These are phyloP conservation scores for Platysteira castanea DNA, from an alignment of 2,113 vertebrate genomes.

Conservation along the genomic window DNA sequence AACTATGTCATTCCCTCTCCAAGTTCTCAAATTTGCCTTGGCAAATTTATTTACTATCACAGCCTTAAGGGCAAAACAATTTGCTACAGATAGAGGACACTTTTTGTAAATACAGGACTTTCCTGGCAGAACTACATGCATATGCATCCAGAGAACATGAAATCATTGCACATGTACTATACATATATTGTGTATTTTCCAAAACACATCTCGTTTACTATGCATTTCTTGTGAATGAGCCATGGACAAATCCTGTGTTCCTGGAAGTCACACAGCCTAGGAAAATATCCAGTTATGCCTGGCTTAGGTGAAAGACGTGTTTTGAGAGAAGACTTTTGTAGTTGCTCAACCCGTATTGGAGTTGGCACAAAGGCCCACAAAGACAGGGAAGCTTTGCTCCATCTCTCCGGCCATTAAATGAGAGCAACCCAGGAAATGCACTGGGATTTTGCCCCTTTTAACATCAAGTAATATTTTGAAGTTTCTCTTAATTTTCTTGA, in stretches of 20 bases:
- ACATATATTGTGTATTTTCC: slow-evolving; percentile 25
- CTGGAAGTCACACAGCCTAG: not conserved
- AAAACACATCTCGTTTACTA: slow-evolving; percentile 30
- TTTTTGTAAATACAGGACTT: not conserved
- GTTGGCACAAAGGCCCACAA: not conserved
- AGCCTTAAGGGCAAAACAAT: not conserved
- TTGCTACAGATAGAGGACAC: not conserved
- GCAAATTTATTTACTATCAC: not conserved
- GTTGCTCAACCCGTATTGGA: not conserved
- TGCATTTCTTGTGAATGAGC: slow-evolving; percentile 32
- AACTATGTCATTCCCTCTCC: not conserved
- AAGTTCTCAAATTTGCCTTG: not conserved
- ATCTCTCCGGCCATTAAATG: not conserved
- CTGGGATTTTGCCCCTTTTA: not conserved
- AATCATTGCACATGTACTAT: slow-evolving; percentile 34
- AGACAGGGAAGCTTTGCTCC: not conserved
- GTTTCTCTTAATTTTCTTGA: not conserved
- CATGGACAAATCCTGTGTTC: slow-evolving; percentile 7
- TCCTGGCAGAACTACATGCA: not conserved
- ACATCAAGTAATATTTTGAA: not conserved
- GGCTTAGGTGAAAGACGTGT: not conserved
- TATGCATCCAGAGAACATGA: slow-evolving; percentile 18
- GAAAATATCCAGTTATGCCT: slow-evolving; percentile 15
- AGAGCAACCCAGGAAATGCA: not conserved
- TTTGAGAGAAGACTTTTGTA: not conserved